Conservation (phyloP, 2,888 invertebrate species). For the Phoronis australis region DNA sequence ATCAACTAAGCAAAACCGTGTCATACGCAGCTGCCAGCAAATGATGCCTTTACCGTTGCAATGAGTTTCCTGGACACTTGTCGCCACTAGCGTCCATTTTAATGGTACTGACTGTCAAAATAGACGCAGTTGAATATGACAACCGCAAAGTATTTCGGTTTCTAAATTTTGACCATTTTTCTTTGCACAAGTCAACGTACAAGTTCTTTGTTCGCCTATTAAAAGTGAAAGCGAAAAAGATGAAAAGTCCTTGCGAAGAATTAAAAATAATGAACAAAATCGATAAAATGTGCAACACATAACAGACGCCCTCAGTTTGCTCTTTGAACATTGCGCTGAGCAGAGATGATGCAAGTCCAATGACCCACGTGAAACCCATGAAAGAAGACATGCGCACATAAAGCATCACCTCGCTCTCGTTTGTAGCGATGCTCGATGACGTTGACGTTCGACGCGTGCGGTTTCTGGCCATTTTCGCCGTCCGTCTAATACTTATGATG, state of each 20-base stretch:
- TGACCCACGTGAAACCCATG: constrained; percentile 46
- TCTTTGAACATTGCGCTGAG: constrained; percentile 27
- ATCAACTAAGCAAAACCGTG: too few species aligned
- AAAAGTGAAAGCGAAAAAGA: constrained; percentile 36
- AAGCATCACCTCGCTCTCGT: constrained; percentile 34
- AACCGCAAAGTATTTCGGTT: too few species aligned
- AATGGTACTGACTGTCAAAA: too few species aligned
- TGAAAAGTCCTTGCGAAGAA: constrained; percentile 39
- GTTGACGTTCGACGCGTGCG: constrained; percentile 23
- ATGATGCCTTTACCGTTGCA: too few species aligned
- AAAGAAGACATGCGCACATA: constrained; percentile 42
- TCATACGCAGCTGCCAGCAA: too few species aligned
- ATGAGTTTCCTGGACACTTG: too few species aligned
- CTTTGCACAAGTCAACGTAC: too few species aligned
- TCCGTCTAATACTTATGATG: constrained; percentile 31
- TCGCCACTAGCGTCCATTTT: too few species aligned
- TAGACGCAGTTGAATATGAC: too few species aligned
- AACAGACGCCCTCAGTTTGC: constrained; percentile 21
- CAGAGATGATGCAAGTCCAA: constrained; percentile 35
- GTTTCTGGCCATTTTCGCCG: constrained; percentile 20
- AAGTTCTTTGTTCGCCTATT: constrained; percentile 28
- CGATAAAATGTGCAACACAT: constrained; percentile 24
- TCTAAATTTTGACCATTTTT: too few species aligned
- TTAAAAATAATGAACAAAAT: constrained; percentile 37
- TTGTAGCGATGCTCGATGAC: constrained; percentile 22